Percentiles rank a stretch among this genome's conserved stretches.
phyloP scores from a whole-genome alignment of 2,113 vertebrate species.

The Dasypus novemcinctus region DNA sequence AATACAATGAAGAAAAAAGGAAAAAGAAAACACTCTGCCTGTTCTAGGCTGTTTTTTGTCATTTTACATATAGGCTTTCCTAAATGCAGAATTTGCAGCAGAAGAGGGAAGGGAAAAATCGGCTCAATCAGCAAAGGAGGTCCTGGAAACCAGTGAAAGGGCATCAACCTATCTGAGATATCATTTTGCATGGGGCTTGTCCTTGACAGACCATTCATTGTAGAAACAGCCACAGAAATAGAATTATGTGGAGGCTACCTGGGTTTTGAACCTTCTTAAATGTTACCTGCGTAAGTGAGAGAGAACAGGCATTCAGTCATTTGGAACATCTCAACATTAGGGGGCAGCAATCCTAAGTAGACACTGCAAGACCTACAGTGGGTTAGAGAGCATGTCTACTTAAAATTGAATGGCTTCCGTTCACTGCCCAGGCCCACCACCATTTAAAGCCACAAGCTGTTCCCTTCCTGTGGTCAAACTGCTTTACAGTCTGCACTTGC shows the following conservation, averaged over 20 bases:
- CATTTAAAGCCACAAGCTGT: accelerated
- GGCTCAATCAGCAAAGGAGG: background rate
- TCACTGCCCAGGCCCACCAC: accelerated
- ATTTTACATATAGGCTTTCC: background rate
- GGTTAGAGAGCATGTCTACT: accelerated
- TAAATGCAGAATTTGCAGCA: too few species aligned
- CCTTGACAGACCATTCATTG: too few species aligned
- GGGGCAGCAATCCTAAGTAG: accelerated
- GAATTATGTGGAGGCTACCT: accelerated
- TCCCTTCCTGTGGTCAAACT: accelerated
- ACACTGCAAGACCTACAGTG: accelerated
- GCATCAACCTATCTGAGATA: accelerated
- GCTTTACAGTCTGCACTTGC: background rate
- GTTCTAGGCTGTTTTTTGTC: background rate
- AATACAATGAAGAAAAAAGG: background rate
- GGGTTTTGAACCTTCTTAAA: too few species aligned
- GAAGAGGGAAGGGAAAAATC: accelerated
- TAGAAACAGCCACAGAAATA: background rate
- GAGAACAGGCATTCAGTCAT: accelerated
- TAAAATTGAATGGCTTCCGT: accelerated
- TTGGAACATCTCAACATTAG: background rate
- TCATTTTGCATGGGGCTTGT: background rate
- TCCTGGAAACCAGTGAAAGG: background rate
- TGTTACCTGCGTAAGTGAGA: background rate
- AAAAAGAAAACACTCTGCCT: background rate